phyloP scores from a whole-genome alignment of 1,140 invertebrate species.

The Melipona quadrifasciata region DNA sequence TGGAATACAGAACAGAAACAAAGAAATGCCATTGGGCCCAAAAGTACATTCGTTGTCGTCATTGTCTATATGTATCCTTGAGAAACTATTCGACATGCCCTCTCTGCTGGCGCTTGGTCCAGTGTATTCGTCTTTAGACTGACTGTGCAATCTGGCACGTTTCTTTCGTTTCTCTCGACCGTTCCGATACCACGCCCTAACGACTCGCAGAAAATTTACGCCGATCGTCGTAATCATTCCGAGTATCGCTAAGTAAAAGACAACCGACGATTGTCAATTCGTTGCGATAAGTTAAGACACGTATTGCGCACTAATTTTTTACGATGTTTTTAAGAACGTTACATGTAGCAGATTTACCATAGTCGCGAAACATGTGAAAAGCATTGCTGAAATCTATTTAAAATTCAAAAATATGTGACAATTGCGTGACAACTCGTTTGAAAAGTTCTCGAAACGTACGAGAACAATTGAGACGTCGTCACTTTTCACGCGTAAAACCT shows the following conservation, averaged over 20 bases:
- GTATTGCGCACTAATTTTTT: neutral
- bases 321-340: neutral
- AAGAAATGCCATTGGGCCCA: conserved; percentile 78
- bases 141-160: conserved; percentile 67
- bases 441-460: neutral
- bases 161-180: conserved; percentile 61
- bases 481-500: neutral
- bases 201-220: conserved; percentile 20
- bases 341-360: neutral
- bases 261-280: neutral
- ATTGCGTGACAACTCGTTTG: neutral
- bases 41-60: conserved; percentile 56
- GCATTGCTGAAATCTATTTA: neutral
- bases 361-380: neutral
- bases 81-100: conserved; percentile 23
- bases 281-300: neutral
- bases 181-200: conserved; percentile 44
- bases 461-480: too few relatives aligned
- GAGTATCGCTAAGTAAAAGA: neutral
- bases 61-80: conserved; percentile 56
- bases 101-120: conserved; percentile 40
- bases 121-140: conserved; percentile 44
- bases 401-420: neutral
- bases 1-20: conserved; percentile 85
- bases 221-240: neutral